A percentile compares a stretch with the other conserved stretches of the same genome.
Evolutionary conservation across 2,888 invertebrate genomes (phyloP).

Genomic region (Nebria brevicollis): DNA sequence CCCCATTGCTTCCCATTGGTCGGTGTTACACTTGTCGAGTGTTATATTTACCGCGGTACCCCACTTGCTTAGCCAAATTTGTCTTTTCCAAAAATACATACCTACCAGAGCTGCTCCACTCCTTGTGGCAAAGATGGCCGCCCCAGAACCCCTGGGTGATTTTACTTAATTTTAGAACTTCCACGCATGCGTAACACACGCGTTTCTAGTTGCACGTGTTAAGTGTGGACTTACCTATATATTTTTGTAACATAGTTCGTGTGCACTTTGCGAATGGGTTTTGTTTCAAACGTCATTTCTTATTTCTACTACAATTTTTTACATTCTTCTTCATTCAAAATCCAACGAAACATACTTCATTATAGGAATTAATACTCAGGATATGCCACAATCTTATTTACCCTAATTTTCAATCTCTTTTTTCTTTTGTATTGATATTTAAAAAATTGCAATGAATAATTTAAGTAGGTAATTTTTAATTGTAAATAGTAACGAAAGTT

Average conservation of each 20-base stretch:
- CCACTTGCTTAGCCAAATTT: slow-evolving; percentile 75
- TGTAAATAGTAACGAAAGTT: not conserved
- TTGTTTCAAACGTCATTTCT: not conserved
- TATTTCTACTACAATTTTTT: not conserved
- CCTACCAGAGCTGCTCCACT: slow-evolving; percentile 51
- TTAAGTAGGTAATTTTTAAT: not conserved
- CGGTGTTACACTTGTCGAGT: slow-evolving; percentile 52
- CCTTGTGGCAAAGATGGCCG: slow-evolving; percentile 1
- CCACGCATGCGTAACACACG: not conserved
- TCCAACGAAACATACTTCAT: too few relatives aligned
- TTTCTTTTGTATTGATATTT: too few relatives aligned
- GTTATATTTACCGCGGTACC: slow-evolving; percentile 54
- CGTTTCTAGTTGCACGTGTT: not conserved
- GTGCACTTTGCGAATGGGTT: slow-evolving; percentile 1
- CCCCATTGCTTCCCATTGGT: slow-evolving; percentile 61
- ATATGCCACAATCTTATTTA: too few relatives aligned
- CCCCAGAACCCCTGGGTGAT: not conserved
- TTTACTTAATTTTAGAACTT: not conserved
- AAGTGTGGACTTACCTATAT: not conserved
- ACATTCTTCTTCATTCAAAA: not conserved
- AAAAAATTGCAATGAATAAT: too few relatives aligned
- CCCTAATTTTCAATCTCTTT: too few relatives aligned
- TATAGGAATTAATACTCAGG: too few relatives aligned
- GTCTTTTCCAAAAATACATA: slow-evolving; percentile 82
- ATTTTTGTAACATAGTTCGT: not conserved